A percentile compares a stretch with the other conserved stretches of the same genome.
These are phyloP conservation scores for Trypoxylus dichotomus DNA, from an alignment of 1,140 invertebrate genomes.

Conservation along the genomic window DNA sequence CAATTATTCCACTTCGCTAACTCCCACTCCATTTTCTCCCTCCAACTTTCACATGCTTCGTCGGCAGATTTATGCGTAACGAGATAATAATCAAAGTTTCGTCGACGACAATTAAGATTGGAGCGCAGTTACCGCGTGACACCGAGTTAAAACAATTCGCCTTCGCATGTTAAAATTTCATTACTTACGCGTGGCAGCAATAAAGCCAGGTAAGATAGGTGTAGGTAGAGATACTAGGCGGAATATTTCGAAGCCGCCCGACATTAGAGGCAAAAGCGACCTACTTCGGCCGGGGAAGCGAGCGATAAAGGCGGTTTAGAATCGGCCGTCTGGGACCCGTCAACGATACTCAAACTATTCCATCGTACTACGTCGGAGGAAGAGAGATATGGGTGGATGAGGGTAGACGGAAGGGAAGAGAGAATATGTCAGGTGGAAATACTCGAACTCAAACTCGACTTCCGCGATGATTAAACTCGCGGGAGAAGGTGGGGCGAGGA, in stretches of 20 bases:
- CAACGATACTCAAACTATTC: not conserved
- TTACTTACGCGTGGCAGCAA: slow-evolving; percentile 11
- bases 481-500: not conserved
- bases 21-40: too few species aligned
- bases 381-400: too few species aligned
- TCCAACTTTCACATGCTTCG: not conserved
- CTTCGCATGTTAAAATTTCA: slow-evolving; percentile 18
- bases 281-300: not conserved
- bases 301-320: not conserved
- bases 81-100: slow-evolving; percentile 24
- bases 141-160: slow-evolving; percentile 16
- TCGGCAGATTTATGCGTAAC: slow-evolving; percentile 21
- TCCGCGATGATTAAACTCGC: not conserved
- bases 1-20: not conserved
- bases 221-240: too few species aligned
- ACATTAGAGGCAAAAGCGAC: not conserved
- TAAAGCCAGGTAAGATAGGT: not conserved
- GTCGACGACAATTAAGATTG: slow-evolving; percentile 16
- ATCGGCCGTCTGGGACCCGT: not conserved
- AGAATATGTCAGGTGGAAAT: not conserved
- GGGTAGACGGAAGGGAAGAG: not conserved
- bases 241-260: too few species aligned
- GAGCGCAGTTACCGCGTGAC: slow-evolving; percentile 16
- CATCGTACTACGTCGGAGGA: not conserved
- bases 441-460: not conserved